Evolutionary conservation across 2,888 invertebrate genomes (phyloP).

Genomic region (Blastobasis adustella): DNA sequence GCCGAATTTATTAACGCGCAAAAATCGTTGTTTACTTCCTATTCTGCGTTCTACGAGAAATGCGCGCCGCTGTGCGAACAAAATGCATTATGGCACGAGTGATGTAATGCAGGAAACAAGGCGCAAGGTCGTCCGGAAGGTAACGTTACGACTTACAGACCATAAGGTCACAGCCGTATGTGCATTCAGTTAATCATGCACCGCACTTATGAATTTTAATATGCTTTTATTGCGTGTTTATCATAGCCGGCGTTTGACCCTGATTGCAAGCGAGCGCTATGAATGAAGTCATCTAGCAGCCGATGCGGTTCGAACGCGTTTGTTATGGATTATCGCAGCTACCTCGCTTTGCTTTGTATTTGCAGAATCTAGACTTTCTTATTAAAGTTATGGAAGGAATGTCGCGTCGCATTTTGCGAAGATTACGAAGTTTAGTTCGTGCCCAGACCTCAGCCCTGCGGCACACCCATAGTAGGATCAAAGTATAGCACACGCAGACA

Average conservation of each 20-base stretch:
- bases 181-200: conserved; percentile 44
- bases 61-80: conserved; percentile 34
- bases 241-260: conserved; percentile 3
- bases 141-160: conserved; percentile 26
- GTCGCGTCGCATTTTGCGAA: no score
- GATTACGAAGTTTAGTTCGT: no score
- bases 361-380: no score
- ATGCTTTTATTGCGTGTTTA: conserved; percentile 2
- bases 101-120: conserved; percentile 67
- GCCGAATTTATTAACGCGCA: neutral
- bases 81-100: conserved; percentile 50
- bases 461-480: no score
- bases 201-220: conserved; percentile 16
- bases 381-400: no score
- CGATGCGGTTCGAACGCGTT: no score
- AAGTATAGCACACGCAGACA: conserved; percentile 3
- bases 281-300: conserved; percentile 2
- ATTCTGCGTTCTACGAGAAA: conserved; percentile 28
- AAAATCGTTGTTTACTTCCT: conserved; percentile 1
- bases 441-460: no score
- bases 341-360: no score
- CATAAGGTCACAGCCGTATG: conserved; percentile 46
- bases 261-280: conserved; percentile 3
- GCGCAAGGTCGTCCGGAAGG: conserved; percentile 65
- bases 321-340: no score